Conservation (phyloP, 92 coral and sea anemone genomes). For the Siderastrea radians region DNA sequence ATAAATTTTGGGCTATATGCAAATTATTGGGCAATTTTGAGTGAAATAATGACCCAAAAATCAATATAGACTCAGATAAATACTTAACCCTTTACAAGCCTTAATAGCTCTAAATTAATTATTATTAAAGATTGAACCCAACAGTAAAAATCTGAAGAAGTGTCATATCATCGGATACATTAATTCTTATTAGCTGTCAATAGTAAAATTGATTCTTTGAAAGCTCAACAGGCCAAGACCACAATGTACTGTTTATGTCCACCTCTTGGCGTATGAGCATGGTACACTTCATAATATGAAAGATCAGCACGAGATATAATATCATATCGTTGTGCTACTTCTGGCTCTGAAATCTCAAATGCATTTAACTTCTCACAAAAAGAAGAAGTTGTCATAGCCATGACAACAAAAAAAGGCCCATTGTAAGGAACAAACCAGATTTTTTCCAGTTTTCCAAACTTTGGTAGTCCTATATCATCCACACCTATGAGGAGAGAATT, state of each 20-base stretch:
- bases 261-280: conserved; percentile 11
- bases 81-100: too few species aligned
- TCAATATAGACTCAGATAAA: too few species aligned
- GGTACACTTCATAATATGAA: conserved; percentile 7
- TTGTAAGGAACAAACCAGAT: conserved; percentile 35
- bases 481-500: background rate
- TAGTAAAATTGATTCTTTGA: background rate
- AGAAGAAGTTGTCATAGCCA: conserved; percentile 9
- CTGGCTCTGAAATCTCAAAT: conserved; percentile 18
- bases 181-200: background rate
- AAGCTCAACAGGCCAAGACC: background rate
- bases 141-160: too few species aligned
- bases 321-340: conserved; percentile 13
- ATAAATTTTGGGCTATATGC: too few species aligned
- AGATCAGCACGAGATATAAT: conserved; percentile 9
- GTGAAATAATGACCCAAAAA: too few species aligned
- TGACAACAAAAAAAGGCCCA: conserved; percentile 14
- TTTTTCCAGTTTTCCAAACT: conserved; percentile 10
- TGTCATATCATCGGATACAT: too few species aligned
- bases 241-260: conserved; percentile 4
- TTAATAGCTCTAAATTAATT: too few species aligned
- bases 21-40: too few species aligned
- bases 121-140: too few species aligned
- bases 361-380: conserved; percentile 31
- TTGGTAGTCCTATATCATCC: conserved; percentile 12